Evolutionary conservation across 2,888 invertebrate species (phyloP).

Genomic region (Phrixothrix hirtus): DNA sequence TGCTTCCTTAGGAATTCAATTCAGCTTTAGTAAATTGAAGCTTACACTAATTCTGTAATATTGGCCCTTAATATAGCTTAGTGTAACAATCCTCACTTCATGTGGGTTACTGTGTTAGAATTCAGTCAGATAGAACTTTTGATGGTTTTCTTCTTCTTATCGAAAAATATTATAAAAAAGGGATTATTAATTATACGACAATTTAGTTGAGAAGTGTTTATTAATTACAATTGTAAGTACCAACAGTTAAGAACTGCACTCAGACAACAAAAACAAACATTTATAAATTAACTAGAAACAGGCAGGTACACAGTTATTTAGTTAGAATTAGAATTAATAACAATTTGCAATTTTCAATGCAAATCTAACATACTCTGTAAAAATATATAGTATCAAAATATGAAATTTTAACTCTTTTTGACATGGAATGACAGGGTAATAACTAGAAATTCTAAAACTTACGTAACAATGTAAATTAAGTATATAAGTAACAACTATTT

Average conservation of each 20-base stretch:
- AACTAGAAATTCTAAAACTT: conserved; percentile 21
- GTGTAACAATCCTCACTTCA: too few species aligned
- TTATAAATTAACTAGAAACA: conserved; percentile 21
- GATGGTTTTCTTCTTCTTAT: too few species aligned
- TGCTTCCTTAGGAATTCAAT: too few species aligned
- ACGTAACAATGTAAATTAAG: conserved; percentile 16
- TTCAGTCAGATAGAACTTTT: too few species aligned
- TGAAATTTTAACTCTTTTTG: conserved; percentile 13
- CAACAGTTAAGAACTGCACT: conserved; percentile 42
- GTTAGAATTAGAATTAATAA: conserved; percentile 8
- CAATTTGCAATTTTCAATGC: conserved; percentile 12
- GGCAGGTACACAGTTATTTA: conserved; percentile 24
- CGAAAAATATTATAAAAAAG: background rate
- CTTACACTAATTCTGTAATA: too few species aligned
- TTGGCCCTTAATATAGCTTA: too few species aligned
- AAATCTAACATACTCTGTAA: conserved; percentile 20
- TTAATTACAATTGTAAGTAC: conserved; percentile 41
- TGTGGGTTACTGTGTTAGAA: too few species aligned
- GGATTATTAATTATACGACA: background rate
- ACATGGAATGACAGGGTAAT: conserved; percentile 22
- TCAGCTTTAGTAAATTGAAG: too few species aligned
- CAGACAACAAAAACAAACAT: conserved; percentile 12
- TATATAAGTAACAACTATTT: conserved; percentile 8
- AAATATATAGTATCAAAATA: conserved; percentile 25
- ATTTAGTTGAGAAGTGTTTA: conserved; percentile 43